Base-by-base conservation (phyloP, 2,797 vertebrate genomes). In the Protosalanx chinensis region DNA sequence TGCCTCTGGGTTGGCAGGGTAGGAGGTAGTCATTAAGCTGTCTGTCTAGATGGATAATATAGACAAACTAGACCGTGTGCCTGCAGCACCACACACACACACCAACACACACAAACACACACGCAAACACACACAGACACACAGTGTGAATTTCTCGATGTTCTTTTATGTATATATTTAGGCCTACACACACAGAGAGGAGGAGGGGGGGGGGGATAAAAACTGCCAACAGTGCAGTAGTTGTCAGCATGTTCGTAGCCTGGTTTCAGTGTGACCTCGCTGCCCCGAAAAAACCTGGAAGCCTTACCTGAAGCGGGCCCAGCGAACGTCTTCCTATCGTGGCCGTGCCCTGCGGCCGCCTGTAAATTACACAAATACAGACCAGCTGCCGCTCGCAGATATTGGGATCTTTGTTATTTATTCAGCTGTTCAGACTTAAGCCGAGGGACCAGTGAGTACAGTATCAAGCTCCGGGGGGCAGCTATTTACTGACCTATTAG, bases 381-480 rank as follows among this genome's bases (percentile, higher is more conserved):
- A 67, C 72, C 81, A 79, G 84, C 81, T 80, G 82, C 79, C 62
- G 71, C 51, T 74, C 72, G 30, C 77, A 64, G 76, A 83, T 87
- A 81, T 84, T 77, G 79, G 78, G 79, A 85, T 85, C 77, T 67
- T 79, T 8, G 74, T 79, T 92, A 87, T 90, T 92, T 92, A 82
- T 90, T 87, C 88, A 91, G 90, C 87, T 90, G 87, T 85, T 78
- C 81, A 81, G 78, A 74, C 75, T 84, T 84, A 87, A 83, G 80
- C 86, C 83, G 82, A 74, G 76, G 57, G 72, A 84, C 75, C 81
- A 66, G 79, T 29, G 69, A 76, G 79, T 83, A 85, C 86, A 81
- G 84, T 79, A 80, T 81, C 78, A 73, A 80, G 76, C 79, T 79
- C 27, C 70, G 79, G 23, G 23, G 81, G 81, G 79, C 78, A 68